Evolutionary conservation across 2,797 vertebrate species (phyloP).

Genomic region (Allobates femoralis): DNA sequence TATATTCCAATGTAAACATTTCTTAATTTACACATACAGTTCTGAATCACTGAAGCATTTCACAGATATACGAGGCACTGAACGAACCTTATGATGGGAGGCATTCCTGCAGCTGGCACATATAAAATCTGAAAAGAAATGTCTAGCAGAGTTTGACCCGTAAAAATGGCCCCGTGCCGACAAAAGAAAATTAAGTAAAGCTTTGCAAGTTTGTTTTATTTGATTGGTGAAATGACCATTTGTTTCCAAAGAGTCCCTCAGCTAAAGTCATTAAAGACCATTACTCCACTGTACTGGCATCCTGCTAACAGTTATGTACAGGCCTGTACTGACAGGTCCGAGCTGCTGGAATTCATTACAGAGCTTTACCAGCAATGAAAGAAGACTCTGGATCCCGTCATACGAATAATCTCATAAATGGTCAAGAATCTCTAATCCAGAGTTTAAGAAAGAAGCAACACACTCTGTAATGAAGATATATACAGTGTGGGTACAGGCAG

Average conservation of each 20-base stretch:
- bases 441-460: not conserved
- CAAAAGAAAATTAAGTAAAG: constrained; percentile 66
- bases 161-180: constrained; percentile 67
- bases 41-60: not conserved
- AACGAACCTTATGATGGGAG: constrained; percentile 13
- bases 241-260: constrained; percentile 74
- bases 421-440: constrained; percentile 59
- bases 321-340: constrained; percentile 71
- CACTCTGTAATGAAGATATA: no score
- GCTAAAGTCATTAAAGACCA: constrained; percentile 71
- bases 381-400: constrained; percentile 65
- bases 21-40: not conserved
- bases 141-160: constrained; percentile 62
- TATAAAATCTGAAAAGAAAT: constrained; percentile 46
- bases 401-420: constrained; percentile 60
- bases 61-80: not conserved
- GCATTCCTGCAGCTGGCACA: constrained; percentile 40
- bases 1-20: not conserved
- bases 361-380: constrained; percentile 66
- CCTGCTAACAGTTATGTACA: constrained; percentile 69
- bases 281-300: constrained; percentile 72
- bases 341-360: constrained; percentile 72
- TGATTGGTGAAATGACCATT: constrained; percentile 75
- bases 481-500: no score
- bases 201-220: constrained; percentile 71